Base-by-base conservation (phyloP, 2,888 invertebrate genomes). In the Sinodicranocentrus sp. region DNA sequence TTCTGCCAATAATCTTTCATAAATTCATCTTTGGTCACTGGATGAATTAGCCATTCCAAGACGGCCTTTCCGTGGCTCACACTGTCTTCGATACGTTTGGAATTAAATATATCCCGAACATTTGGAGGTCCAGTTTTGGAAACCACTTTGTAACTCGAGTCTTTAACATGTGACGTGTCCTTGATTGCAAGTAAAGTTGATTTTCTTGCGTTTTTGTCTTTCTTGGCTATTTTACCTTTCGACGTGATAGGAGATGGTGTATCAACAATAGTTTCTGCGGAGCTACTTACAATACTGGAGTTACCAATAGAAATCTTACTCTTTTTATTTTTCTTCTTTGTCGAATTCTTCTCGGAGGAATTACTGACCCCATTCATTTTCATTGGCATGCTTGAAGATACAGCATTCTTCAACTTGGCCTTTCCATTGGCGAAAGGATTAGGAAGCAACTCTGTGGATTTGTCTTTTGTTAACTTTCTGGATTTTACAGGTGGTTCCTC, bases 1-100 rank as follows among this genome's bases (percentile, higher is more conserved):
- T 93, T 94, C 90, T 98, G 97, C 97, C 97, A 98, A 84, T 94
- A 92, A n/a, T 92, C 90, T 0, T 92, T 92, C 89, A 89, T 91
- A 89, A 91, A 89, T 10, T 82, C 77, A 10, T 80, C 75, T 6
- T 57, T 17, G 1, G 83, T 52, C 2, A 72, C 84, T 10, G 88
- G 88, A 26, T 77, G 57, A 19, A 88, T 78, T 3, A 88, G 57
- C 87, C 87, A 87, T 33, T 85, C 82, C 39, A 88, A 78, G 13
- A 86, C 63, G 1, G 57, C n/a, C 52, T 87, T 78, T 15, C 87
- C 88, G 59, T 84, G 85, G 5, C 71, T 52, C 21, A 82, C 65
- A 65, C 86, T 86, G 44, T 87, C 80, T 6, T 82, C 54, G 25
- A 82, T 44, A 15, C 57, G 63, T 68, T 78, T 78, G 1, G 65